These are phyloP conservation scores for Phenganax subtilis DNA, from an alignment of 92 coral and sea anemone species.

Conservation along the genomic window DNA sequence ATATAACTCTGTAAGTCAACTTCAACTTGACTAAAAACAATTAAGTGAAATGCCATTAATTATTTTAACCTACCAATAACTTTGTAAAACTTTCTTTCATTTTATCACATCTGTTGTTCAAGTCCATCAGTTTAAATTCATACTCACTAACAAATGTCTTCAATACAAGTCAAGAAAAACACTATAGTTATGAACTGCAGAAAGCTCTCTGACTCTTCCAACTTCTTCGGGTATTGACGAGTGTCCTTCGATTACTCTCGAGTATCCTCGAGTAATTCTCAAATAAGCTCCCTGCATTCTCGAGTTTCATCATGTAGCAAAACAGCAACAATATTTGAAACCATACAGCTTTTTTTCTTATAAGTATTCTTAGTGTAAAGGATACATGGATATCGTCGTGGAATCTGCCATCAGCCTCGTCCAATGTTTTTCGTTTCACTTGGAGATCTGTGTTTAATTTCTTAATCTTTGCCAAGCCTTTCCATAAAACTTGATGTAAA, in stretches of 20 bases:
- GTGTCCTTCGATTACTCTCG: not conserved
- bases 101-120: slow-evolving; percentile 71
- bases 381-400: slow-evolving; percentile 90
- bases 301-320: no score
- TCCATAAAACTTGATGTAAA: slow-evolving; percentile 67
- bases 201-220: not conserved
- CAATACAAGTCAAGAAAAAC: slow-evolving; percentile 21
- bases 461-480: slow-evolving; percentile 85
- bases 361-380: slow-evolving; percentile 20
- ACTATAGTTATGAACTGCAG: no score
- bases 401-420: slow-evolving; percentile 68
- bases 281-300: not conserved
- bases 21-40: not conserved
- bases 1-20: not conserved
- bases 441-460: slow-evolving; percentile 76
- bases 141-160: slow-evolving; percentile 78
- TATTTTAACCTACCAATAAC: slow-evolving; percentile 64
- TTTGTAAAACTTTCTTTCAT: slow-evolving; percentile 81
- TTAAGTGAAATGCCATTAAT: not conserved
- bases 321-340: not conserved
- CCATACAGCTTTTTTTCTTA: not conserved
- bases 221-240: not conserved
- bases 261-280: no score
- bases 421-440: slow-evolving; percentile 58
- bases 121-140: slow-evolving; percentile 67